A percentile compares a stretch with the other conserved stretches of the same genome.
phyloP scores from a whole-genome alignment of 2,113 vertebrate species.

The Dendrocopos noguchii region DNA sequence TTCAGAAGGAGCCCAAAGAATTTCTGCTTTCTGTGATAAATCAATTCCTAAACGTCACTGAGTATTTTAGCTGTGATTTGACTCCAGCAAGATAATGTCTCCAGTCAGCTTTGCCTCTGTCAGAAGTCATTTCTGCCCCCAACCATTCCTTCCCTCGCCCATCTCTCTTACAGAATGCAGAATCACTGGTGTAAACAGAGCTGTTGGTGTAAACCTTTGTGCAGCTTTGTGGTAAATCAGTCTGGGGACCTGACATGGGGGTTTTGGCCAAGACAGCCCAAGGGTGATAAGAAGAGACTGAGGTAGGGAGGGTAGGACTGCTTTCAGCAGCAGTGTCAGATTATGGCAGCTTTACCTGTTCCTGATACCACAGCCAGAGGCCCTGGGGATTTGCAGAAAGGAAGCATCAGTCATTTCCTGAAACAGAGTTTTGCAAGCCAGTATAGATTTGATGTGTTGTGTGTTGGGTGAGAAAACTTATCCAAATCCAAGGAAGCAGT shows the following conservation, averaged over 20 bases:
- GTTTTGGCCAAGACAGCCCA: not conserved
- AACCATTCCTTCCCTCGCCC: fast-evolving
- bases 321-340: not conserved
- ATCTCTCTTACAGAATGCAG: not conserved
- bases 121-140: not conserved
- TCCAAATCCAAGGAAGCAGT: not conserved
- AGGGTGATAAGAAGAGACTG: not conserved
- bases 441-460: not conserved
- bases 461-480: not conserved
- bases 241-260: not conserved
- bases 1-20: not conserved
- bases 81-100: not conserved
- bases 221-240: not conserved
- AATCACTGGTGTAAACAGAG: too few species aligned
- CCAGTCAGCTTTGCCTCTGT: not conserved
- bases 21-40: not conserved
- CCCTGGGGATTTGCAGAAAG: not conserved
- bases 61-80: not conserved
- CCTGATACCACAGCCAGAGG: not conserved
- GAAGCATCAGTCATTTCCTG: not conserved
- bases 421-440: not conserved
- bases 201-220: not conserved
- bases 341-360: not conserved
- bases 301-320: not conserved
- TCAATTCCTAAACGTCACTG: not conserved